Evolutionary conservation across 2,888 invertebrate species (phyloP), one percentile per base, ranked within the genome.

Genomic region (Ecdyonurus torrentis): DNA sequence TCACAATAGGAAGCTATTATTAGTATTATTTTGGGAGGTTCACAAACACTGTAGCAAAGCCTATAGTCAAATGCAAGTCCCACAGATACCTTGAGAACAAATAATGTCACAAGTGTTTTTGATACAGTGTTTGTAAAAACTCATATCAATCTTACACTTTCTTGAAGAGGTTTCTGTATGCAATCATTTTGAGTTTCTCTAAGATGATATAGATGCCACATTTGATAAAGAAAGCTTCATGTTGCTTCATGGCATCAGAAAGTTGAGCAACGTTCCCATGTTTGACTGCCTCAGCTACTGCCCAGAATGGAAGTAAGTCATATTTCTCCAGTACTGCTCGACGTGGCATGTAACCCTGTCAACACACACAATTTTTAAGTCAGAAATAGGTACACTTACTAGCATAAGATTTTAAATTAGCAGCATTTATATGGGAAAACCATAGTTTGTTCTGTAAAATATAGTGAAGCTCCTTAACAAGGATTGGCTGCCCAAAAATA

Each of bases 131-230:
- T 37, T 22, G 52, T 61, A 50, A 18, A n/a, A 24, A 58, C 7
- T 19, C 15, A 20, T 58, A 2, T 23, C 18, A 62, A 52, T 19
- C 79, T 74, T 73, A 88, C 76, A 89, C 94, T 80, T 90, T 95
- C 70, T 94, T 91, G 74, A 98, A 97, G 63, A 99, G 81, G 79
- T 97, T 99, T 66, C 98, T 82, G 73, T 95, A 96, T 0, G 96
- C 93, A 65, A 94, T 89, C 63, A 93, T 89, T 75, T 95, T 94
- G 10, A 99, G 78, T 74, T 97, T 97, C 72, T 99, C 98, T 20
- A 99, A 86, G 70, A 99, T 92, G 62, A 99, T 79, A 76, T 95
- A 99, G 69, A 99, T 95, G n/a, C 98, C 98, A 70, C 90, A 93
- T 70, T 86, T 87, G 63, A 98, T 96, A 70, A 99, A 95, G 75